phyloP scores from a whole-genome alignment of 2,888 invertebrate species.

The Melieria crassipennis region DNA sequence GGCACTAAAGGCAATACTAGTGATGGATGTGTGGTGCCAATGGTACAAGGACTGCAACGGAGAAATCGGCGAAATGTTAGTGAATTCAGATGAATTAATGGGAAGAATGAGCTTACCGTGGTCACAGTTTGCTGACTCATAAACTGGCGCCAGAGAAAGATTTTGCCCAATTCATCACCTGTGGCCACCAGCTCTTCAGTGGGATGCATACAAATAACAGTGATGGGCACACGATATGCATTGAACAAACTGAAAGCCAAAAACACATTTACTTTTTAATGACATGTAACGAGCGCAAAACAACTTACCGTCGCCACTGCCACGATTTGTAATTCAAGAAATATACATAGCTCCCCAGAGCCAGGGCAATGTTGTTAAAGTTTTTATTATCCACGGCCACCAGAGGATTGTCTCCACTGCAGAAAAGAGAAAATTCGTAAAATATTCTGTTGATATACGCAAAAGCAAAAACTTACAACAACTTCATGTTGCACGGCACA shows the following conservation, averaged over 20 bases:
- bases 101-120: constrained; percentile 36
- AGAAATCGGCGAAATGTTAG: not conserved
- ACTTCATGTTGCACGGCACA: constrained; percentile 41
- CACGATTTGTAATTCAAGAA: constrained; percentile 56
- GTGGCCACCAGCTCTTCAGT: constrained; percentile 73
- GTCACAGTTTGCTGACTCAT: constrained; percentile 41
- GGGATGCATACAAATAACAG: constrained; percentile 76
- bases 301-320: constrained; percentile 49
- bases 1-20: constrained; percentile 73
- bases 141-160: constrained; percentile 72
- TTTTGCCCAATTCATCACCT: constrained; percentile 74
- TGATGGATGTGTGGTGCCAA: constrained; percentile 81
- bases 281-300: not conserved
- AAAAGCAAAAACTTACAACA: constrained; percentile 47
- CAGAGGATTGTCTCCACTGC: constrained; percentile 45
- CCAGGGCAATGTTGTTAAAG: constrained; percentile 54
- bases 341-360: constrained; percentile 49
- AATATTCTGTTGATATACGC: not conserved
- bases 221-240: constrained; percentile 61
- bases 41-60: constrained; percentile 70
- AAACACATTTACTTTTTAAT: not conserved
- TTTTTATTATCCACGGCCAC: constrained; percentile 52
- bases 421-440: not conserved
- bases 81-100: no score
- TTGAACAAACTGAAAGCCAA: constrained; percentile 47